Percentiles rank a stretch among this genome's conserved stretches.
phyloP scores from a whole-genome alignment of 2,113 vertebrate genomes.

The Petroica traversi region DNA sequence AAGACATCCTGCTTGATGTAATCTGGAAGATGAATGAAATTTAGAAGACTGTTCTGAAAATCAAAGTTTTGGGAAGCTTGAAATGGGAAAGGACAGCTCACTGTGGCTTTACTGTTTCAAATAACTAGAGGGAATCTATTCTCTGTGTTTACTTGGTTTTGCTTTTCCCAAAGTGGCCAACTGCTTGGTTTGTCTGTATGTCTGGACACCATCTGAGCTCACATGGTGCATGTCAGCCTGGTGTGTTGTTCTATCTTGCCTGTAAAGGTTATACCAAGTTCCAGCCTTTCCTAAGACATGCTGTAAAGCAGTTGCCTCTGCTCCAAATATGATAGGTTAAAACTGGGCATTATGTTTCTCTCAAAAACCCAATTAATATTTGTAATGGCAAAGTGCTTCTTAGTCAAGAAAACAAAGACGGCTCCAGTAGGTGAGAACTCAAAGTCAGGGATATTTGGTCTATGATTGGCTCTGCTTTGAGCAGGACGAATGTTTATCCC shows the following conservation, averaged over 20 bases:
- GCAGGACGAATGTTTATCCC: neutral
- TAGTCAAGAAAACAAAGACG: neutral
- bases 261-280: neutral
- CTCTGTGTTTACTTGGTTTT: constrained; percentile 1
- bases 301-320: neutral
- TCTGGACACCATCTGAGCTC: neutral
- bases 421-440: neutral
- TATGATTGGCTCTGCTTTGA: neutral
- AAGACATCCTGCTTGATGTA: neutral
- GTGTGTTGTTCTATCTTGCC: neutral
- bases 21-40: neutral
- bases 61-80: neutral
- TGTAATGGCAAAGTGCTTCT: neutral
- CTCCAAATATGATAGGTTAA: neutral
- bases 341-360: neutral
- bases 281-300: neutral
- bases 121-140: neutral
- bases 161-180: neutral
- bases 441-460: neutral
- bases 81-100: neutral
- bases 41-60: neutral
- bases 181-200: neutral
- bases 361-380: neutral
- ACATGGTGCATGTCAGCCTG: neutral
- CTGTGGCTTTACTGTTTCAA: neutral